Conservation (phyloP, 2,113 vertebrate genomes). For the Ciconia boyciana region DNA sequence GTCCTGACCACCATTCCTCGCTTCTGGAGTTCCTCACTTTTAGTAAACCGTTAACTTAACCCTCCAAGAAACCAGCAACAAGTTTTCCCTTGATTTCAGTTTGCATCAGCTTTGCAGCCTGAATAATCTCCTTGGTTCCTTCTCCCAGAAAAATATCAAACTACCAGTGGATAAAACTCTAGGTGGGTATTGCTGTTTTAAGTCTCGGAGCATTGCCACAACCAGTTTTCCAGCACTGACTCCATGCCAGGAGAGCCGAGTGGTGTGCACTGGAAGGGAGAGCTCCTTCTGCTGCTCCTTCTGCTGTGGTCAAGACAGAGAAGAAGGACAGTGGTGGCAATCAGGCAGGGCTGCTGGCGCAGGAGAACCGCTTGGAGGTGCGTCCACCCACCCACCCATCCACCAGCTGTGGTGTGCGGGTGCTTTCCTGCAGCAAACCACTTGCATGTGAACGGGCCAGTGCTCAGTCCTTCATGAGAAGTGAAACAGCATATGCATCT, state of each 20-base stretch:
- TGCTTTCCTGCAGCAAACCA: neutral
- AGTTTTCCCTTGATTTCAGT: neutral
- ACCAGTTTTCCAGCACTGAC: neutral
- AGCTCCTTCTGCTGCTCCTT: neutral
- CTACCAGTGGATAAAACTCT: neutral
- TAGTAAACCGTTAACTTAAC: slow-evolving; percentile 7
- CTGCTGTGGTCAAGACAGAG: neutral
- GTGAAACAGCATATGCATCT: neutral
- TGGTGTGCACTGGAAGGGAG: neutral
- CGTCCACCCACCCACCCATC: neutral
- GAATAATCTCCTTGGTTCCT: neutral
- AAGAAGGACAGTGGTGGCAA: neutral
- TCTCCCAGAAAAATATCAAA: neutral
- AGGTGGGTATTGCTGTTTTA: neutral
- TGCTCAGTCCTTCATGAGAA: neutral
- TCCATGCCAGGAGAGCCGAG: neutral
- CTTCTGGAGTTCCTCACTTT: slow-evolving; percentile 13
- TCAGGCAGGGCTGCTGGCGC: neutral
- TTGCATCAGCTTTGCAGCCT: neutral
- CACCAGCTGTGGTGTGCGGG: neutral
- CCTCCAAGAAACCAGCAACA: neutral
- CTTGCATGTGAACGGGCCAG: rapidly evolving
- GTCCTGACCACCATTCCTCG: neutral
- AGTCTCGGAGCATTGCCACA: neutral
- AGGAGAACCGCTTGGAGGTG: neutral